A percentile compares a stretch with the other conserved stretches of the same genome.
These are phyloP conservation scores for Raja brachyura DNA, from an alignment of 2,113 vertebrate species.

Conservation along the genomic window DNA sequence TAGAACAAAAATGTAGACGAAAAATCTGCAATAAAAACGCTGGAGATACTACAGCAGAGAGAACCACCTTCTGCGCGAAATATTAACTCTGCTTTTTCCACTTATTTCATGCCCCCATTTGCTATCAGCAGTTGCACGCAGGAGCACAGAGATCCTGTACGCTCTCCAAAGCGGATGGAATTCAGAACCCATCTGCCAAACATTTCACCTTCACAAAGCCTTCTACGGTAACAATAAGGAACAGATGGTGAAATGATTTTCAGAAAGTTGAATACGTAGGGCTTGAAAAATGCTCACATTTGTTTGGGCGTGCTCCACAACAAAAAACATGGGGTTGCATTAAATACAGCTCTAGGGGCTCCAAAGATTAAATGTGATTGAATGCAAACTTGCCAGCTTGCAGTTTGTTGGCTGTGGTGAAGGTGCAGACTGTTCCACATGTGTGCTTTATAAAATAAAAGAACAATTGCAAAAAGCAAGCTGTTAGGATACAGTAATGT, in stretches of 20 bases:
- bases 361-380: neutral
- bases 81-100: too few relatives aligned
- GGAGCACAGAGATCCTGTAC: too few relatives aligned
- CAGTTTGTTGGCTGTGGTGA: neutral
- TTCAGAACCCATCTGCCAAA: neutral
- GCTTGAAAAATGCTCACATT: neutral
- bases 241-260: neutral
- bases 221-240: neutral
- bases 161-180: neutral
- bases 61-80: too few relatives aligned
- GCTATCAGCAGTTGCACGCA: neutral
- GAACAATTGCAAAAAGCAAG: neutral
- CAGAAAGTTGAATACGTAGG: neutral
- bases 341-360: neutral
- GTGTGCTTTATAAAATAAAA: neutral
- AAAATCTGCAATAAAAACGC: too few relatives aligned
- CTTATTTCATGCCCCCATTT: neutral
- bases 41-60: too few relatives aligned
- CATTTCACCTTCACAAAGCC: neutral
- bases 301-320: neutral
- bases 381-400: neutral
- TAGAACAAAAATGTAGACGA: too few relatives aligned
- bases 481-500: neutral
- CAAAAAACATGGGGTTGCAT: neutral
- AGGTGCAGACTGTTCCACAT: neutral